These are phyloP conservation scores for Chironomus tentans DNA, from an alignment of 2,888 invertebrate genomes.

Conservation along the genomic window DNA sequence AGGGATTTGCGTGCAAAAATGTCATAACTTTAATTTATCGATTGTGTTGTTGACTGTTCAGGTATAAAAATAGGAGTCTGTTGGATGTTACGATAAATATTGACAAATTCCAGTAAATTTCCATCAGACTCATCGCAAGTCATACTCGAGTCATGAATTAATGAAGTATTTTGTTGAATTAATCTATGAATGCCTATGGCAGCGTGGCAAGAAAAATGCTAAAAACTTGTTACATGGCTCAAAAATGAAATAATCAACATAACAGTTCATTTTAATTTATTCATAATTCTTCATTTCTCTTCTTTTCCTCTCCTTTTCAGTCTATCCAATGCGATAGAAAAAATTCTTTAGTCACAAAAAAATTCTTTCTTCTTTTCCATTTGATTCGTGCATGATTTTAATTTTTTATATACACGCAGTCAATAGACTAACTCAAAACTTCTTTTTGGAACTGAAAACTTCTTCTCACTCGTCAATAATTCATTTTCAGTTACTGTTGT, in stretches of 20 bases:
- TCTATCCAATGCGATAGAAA: background rate
- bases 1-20: no score
- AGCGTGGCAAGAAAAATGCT: background rate
- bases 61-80: no score
- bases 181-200: no score
- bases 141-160: no score
- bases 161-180: no score
- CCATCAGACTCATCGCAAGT: no score
- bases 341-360: background rate
- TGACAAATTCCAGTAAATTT: no score
- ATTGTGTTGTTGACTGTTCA: no score
- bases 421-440: no score
- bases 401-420: background rate
- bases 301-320: background rate
- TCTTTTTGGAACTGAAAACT: background rate
- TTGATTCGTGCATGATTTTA: background rate
- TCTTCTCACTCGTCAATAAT: background rate
- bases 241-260: background rate
- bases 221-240: background rate
- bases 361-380: background rate
- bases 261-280: background rate
- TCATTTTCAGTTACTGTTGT: background rate
- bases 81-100: no score
- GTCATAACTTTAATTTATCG: no score
- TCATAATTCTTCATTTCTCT: background rate